Evolutionary conservation across 92 coral and sea anemone species (phyloP).

Genomic region (Bergia puertoricense): DNA sequence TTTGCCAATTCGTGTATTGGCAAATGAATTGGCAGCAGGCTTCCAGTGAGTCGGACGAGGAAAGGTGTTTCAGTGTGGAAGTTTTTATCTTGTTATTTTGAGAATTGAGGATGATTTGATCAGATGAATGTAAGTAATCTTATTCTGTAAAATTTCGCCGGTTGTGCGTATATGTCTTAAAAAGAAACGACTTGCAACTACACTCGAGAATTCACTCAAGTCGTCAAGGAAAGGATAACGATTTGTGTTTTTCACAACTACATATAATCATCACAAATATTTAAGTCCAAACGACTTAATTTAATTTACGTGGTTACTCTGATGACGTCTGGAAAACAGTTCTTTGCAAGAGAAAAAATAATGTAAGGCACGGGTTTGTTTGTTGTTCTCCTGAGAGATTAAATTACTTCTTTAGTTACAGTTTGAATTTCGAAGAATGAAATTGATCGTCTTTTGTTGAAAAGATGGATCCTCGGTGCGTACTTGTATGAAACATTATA

Average conservation of each 20-base stretch:
- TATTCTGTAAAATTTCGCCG: background rate
- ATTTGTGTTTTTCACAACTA: background rate
- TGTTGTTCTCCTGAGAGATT: no score
- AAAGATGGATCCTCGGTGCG: no score
- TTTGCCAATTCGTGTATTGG: no score
- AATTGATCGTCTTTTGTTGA: no score
- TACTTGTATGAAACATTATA: no score
- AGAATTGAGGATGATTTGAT: constrained; percentile 12
- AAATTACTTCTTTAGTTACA: no score
- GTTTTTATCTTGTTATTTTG: background rate
- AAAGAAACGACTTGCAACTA: background rate
- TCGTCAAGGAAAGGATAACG: background rate
- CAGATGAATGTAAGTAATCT: background rate
- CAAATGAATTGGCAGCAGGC: no score
- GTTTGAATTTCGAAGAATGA: no score
- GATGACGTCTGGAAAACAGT: background rate
- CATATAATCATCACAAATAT: background rate
- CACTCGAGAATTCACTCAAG: background rate
- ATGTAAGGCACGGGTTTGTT: no score
- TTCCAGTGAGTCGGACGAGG: background rate
- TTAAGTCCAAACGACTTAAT: background rate
- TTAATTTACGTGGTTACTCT: background rate
- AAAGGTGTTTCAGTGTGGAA: constrained; percentile 11
- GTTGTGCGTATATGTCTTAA: constrained; percentile 1
- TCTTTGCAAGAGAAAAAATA: no score